Evolutionary conservation across 2,888 invertebrate species (phyloP).

Genomic region (Aproaerema taeniolella): DNA sequence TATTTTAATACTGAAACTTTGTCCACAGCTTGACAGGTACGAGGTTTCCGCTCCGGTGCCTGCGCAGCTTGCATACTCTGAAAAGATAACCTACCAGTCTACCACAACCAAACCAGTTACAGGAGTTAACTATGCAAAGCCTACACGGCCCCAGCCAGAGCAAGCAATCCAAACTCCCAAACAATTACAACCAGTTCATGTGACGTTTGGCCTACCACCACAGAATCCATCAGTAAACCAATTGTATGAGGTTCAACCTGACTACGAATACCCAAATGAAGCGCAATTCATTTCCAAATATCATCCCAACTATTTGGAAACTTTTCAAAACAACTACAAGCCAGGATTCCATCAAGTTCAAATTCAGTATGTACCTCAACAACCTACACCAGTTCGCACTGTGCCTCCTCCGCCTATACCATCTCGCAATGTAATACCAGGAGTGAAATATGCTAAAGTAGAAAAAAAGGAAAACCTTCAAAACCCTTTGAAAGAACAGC

Average conservation of each 20-base stretch:
- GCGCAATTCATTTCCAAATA: no score
- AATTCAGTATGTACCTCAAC: no score
- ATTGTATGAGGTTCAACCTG: neutral
- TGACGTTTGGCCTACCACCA: neutral
- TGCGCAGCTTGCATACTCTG: slow-evolving; percentile 53
- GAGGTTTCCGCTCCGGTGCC: slow-evolving; percentile 53
- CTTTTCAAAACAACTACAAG: no score
- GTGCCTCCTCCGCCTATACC: no score
- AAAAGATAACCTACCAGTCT: slow-evolving; percentile 38
- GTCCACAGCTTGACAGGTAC: slow-evolving; percentile 45
- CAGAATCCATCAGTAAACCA: neutral
- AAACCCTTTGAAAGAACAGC: no score
- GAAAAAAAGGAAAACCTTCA: no score
- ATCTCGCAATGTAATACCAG: no score
- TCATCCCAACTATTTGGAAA: no score
- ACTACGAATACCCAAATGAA: slow-evolving; percentile 8
- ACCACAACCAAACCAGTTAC: slow-evolving; percentile 24
- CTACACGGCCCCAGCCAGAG: neutral
- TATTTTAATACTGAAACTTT: neutral
- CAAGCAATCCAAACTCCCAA: no score
- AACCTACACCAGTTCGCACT: no score
- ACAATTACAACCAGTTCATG: neutral
- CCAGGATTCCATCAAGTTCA: no score
- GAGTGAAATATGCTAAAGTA: no score
- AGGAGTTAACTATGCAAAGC: slow-evolving; percentile 16